These are phyloP conservation scores for Drosophila ochracea DNA, from an alignment of 2,888 invertebrate species.

Conservation along the genomic window DNA sequence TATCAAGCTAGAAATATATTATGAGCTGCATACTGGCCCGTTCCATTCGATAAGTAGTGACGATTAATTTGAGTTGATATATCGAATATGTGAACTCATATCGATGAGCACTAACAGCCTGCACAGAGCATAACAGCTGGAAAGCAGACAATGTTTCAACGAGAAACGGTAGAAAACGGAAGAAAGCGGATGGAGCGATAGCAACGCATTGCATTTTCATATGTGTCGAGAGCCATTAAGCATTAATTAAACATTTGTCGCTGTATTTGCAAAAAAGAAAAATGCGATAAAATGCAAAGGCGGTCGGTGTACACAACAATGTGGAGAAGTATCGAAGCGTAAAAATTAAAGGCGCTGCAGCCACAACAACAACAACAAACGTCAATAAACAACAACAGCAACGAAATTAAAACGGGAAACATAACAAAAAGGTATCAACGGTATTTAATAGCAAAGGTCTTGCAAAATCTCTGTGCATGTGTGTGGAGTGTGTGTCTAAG, in stretches of 20 bases:
- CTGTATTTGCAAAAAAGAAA: constrained; percentile 17
- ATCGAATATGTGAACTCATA: constrained; percentile 14
- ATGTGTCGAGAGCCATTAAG: constrained; percentile 42
- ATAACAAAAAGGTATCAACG: constrained; percentile 64
- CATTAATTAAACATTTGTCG: constrained; percentile 43
- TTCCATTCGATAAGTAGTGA: constrained; percentile 6
- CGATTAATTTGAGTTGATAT: background rate
- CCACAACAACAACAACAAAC: constrained; percentile 43
- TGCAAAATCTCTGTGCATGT: constrained; percentile 31
- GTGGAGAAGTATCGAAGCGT: constrained; percentile 70
- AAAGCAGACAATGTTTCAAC: constrained; percentile 28
- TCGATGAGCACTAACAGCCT: constrained; percentile 33
- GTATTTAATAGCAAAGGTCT: constrained; percentile 48
- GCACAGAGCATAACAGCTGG: constrained; percentile 46
- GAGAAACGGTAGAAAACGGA: constrained; percentile 44
- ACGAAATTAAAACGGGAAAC: constrained; percentile 55
- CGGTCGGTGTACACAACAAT: constrained; percentile 59
- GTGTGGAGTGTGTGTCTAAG: constrained; percentile 4
- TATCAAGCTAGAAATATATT: background rate
- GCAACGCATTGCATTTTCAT: constrained; percentile 56
- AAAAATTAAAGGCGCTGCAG: constrained; percentile 69
- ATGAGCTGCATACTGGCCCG: constrained; percentile 17
- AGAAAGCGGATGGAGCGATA: constrained; percentile 54
- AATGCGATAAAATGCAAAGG: constrained; percentile 61
- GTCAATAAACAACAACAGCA: constrained; percentile 35